phyloP scores from a whole-genome alignment of 2,113 vertebrate genomes.

The Menidia beryllina region DNA sequence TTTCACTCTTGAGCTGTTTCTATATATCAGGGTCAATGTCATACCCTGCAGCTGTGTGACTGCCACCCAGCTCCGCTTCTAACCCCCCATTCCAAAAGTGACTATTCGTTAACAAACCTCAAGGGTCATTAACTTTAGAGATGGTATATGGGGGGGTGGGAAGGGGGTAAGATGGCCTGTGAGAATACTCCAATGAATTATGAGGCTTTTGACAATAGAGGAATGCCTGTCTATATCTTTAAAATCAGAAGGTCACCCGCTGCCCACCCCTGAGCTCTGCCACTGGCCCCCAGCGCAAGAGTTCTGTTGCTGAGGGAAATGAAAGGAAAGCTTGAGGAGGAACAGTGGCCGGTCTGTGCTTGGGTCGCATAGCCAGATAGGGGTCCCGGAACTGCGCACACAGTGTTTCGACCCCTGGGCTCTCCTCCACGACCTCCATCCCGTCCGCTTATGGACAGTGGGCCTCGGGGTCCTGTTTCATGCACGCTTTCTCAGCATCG shows the following conservation, averaged over 20 bases:
- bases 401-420: slow-evolving; percentile 79
- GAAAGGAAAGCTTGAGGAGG: slow-evolving; percentile 79
- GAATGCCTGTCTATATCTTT: slow-evolving; percentile 82
- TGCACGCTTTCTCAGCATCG: slow-evolving; percentile 47
- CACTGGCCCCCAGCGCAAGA: slow-evolving; percentile 53
- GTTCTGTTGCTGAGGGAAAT: slow-evolving; percentile 65
- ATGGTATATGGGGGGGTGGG: slow-evolving; percentile 27
- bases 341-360: slow-evolving; percentile 81
- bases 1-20: slow-evolving; percentile 59
- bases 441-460: slow-evolving; percentile 64
- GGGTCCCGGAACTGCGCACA: slow-evolving; percentile 82
- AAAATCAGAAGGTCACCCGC: slow-evolving; percentile 79
- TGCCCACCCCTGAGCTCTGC: slow-evolving; percentile 65
- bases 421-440: slow-evolving; percentile 63
- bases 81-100: slow-evolving; percentile 47
- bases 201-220: slow-evolving; percentile 65
- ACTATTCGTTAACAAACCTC: slow-evolving; percentile 70
- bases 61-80: slow-evolving; percentile 39
- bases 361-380: slow-evolving; percentile 44
- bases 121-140: slow-evolving; percentile 63
- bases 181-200: slow-evolving; percentile 62
- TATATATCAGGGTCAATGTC: slow-evolving; percentile 64
- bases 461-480: slow-evolving; percentile 64
- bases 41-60: slow-evolving; percentile 67
- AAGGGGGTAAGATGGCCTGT: slow-evolving; percentile 51